Evolutionary conservation across 2,113 vertebrate species (phyloP).

Genomic region (Gracilinanus agilis): DNA sequence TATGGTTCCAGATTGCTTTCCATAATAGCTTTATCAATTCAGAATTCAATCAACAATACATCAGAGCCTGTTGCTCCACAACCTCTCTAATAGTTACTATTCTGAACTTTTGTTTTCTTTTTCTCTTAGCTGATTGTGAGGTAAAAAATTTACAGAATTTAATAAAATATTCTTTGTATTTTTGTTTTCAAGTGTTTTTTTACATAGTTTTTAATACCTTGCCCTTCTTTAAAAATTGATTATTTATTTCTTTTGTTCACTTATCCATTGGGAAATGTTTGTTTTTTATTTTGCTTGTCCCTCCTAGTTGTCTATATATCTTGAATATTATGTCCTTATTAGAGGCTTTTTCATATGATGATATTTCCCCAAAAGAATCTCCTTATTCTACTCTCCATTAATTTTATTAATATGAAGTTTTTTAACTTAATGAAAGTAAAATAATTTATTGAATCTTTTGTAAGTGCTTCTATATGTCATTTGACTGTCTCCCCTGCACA

Average conservation of each 20-base stretch:
- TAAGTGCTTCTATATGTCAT: background rate
- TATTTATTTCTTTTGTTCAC: background rate
- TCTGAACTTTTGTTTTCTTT: too few species aligned
- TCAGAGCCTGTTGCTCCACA: too few species aligned
- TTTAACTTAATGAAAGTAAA: background rate
- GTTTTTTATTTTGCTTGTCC: background rate
- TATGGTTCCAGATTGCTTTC: too few species aligned
- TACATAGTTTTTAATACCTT: background rate
- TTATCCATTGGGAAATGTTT: background rate
- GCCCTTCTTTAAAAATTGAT: background rate
- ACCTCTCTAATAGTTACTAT: too few species aligned
- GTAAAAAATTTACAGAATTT: background rate
- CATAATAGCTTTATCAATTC: too few species aligned
- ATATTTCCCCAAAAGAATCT: background rate
- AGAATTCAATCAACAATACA: too few species aligned
- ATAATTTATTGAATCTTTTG: background rate
- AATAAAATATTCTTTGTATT: background rate
- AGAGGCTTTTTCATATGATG: background rate
- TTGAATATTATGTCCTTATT: background rate
- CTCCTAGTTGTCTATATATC: background rate
- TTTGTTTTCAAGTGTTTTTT: background rate
- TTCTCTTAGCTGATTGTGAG: too few species aligned
- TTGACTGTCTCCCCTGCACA: background rate
- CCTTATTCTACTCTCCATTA: background rate
- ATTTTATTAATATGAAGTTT: background rate